phyloP scores from a whole-genome alignment of 2,797 vertebrate genomes.

The Anguilla obscura region DNA sequence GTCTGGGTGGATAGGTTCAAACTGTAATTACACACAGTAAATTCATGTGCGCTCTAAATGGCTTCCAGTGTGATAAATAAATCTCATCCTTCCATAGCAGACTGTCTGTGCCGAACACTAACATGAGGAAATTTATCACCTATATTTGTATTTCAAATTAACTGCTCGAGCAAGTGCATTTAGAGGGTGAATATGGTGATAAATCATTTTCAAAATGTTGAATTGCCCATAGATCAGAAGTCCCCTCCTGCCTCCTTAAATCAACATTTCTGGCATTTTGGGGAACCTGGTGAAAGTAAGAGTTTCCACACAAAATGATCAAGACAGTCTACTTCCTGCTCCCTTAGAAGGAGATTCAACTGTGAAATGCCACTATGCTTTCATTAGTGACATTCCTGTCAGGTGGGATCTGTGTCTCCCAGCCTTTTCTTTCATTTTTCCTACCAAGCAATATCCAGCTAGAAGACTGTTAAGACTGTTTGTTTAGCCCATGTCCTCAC shows the following conservation, averaged over 20 bases:
- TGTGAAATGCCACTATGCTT: neutral
- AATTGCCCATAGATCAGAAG: constrained; percentile 5
- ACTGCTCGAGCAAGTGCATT: neutral
- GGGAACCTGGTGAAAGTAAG: no score
- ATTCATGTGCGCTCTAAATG: neutral
- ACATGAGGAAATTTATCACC: neutral
- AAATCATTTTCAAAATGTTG: neutral
- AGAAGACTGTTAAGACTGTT: neutral
- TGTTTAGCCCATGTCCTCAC: neutral
- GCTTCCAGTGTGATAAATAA: neutral
- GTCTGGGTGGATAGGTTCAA: neutral
- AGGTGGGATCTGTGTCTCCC: neutral
- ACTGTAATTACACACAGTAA: neutral
- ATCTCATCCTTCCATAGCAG: neutral
- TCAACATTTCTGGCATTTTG: neutral
- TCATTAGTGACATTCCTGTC: constrained; percentile 1
- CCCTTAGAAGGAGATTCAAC: neutral
- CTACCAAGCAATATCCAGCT: neutral
- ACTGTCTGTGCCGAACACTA: neutral
- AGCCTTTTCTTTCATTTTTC: neutral
- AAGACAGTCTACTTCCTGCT: neutral
- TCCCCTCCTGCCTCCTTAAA: neutral
- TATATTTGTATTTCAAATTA: constrained; percentile 6
- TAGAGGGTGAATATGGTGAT: constrained; percentile 1
- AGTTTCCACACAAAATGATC: neutral